Conservation (phyloP, 1,140 invertebrate genomes). For the Stenopsyche tienmushanensis region DNA sequence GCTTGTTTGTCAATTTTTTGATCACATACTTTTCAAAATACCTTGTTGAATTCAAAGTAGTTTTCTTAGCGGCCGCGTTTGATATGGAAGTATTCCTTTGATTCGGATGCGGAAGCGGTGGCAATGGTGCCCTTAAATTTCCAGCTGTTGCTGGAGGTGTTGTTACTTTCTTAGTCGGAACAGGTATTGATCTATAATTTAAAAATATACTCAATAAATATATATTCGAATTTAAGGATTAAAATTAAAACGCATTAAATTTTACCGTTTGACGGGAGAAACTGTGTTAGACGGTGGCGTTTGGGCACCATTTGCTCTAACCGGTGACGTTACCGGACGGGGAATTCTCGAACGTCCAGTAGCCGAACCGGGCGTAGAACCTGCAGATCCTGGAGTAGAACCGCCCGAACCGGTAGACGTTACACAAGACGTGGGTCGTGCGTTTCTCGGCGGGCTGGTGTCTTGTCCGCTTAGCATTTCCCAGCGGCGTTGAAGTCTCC, state of each 20-base stretch:
- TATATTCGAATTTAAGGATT: too few species aligned
- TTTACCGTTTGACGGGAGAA: constrained; percentile 38
- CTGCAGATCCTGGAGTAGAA: constrained; percentile 35
- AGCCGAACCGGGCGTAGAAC: constrained; percentile 28
- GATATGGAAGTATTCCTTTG: constrained; percentile 1
- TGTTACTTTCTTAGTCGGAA: constrained; percentile 31
- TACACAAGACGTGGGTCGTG: neutral
- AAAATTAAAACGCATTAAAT: neutral
- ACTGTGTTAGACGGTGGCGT: constrained; percentile 40
- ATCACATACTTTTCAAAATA: neutral
- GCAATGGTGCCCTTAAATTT: constrained; percentile 26
- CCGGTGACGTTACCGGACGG: constrained; percentile 56
- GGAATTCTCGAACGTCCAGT: constrained; percentile 52
- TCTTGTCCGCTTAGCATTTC: constrained; percentile 65
- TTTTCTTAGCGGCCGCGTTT: constrained; percentile 22
- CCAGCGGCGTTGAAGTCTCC: constrained; percentile 83
- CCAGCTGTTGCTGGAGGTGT: constrained; percentile 25
- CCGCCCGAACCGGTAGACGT: constrained; percentile 33
- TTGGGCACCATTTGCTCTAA: constrained; percentile 54
- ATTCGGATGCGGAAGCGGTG: constrained; percentile 31
- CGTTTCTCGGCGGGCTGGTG: constrained; percentile 10
- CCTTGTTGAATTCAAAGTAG: constrained; percentile 30
- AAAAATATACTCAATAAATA: neutral
- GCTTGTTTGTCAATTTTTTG: too few species aligned
- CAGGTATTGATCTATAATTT: constrained; percentile 16